Conservation (phyloP, 2,888 invertebrate species). For the Stenoptilia bipunctidactyla region DNA sequence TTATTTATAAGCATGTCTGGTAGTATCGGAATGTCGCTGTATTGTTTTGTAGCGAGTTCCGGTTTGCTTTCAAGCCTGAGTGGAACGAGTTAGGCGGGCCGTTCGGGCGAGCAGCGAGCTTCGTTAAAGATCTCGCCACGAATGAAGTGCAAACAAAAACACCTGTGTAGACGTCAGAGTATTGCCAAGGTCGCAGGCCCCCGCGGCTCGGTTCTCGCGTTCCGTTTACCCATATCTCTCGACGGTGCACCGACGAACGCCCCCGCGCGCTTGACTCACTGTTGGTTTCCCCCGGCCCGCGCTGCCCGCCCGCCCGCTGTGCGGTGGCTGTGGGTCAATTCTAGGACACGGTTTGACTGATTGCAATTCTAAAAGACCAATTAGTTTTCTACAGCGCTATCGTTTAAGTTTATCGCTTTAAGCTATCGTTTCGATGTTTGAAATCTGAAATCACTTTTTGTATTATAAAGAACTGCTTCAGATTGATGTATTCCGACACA, state of each 20-base stretch:
- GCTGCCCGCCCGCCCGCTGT: conserved; percentile 22
- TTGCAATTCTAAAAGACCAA: conserved; percentile 19
- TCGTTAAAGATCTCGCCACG: neutral
- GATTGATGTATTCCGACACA: too few relatives aligned
- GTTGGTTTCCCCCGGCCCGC: conserved; percentile 17
- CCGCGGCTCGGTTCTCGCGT: conserved; percentile 52
- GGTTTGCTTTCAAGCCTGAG: conserved; percentile 28
- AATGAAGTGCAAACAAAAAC: conserved; percentile 56
- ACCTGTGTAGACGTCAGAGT: conserved; percentile 67
- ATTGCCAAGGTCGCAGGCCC: conserved; percentile 64
- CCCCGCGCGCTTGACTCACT: conserved; percentile 23
- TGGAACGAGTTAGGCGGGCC: neutral
- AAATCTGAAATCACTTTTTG: too few relatives aligned
- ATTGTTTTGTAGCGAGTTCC: conserved; percentile 37
- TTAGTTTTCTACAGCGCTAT: too few relatives aligned
- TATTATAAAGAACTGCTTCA: too few relatives aligned
- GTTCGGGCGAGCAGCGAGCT: conserved; percentile 17
- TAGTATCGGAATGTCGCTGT: neutral
- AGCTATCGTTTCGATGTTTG: too few relatives aligned
- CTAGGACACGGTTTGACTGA: conserved; percentile 36
- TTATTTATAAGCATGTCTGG: neutral
- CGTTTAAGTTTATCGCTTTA: too few relatives aligned
- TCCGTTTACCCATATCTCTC: conserved; percentile 69
- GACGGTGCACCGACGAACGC: conserved; percentile 46
- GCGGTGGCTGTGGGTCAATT: conserved; percentile 31